Evolutionary conservation across 2,888 invertebrate genomes (phyloP), one percentile per base, ranked within the genome.

Genomic region (Sisyra terminalis): DNA sequence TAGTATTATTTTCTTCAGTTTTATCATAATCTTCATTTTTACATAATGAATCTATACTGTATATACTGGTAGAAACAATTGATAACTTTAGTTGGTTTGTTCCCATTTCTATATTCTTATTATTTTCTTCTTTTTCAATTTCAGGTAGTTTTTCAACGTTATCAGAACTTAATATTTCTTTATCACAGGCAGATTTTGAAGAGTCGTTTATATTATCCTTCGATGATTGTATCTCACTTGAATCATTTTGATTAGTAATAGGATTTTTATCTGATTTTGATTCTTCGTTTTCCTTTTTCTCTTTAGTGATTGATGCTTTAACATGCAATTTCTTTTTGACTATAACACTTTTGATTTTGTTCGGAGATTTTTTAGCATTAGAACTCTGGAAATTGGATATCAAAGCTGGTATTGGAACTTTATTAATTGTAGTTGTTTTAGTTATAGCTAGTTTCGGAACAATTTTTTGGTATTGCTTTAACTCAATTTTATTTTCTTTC

Each of bases 381-480:
- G 24, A 24, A 24, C 7, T 24, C 3, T 24, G 24, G 13, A 36
- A 42, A 9, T 38, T 50, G 10, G 60, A 57, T 6, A 57, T 55
- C 39, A 61, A 50, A 2, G 62, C 59, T 4, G 63, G 61, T 42
- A 65, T 64, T 7, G 63, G 63, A 15, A 64, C 56, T 52, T 62
- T 64, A 52, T 61, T 63, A 5, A 59, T 54, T 47, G 60, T 62
- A 3, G 60, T 60, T 2, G 62, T 60, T 47, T 50, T 52, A 2
- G 62, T 61, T 13, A 56, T 41, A 40, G 53, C 56, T n/a, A 48
- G 47, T 46, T 55, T 54, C 5, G 48, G 47, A 15, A 29, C 43
- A 29, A 43, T 43, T 38, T 37, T 29, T 30, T 16, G 43, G 29
- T 29, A 43, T 17, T 35, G 32, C 10, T 32, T 30, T 15, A 11